Conservation (phyloP, 2,888 invertebrate species). For the Patella depressa region DNA sequence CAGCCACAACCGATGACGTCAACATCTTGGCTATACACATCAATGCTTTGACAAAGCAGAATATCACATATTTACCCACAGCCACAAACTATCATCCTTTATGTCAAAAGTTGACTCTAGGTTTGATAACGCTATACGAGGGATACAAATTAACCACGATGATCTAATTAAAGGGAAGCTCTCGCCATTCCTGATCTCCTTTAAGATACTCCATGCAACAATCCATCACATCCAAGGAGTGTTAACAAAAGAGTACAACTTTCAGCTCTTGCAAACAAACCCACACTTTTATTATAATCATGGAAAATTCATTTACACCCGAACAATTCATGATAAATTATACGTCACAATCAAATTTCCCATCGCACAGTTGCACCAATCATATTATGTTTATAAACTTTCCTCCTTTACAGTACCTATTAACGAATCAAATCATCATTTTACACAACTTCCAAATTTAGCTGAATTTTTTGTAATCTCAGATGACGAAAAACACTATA, state of each 20-base stretch:
- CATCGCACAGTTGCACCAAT: background rate
- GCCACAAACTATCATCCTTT: background rate
- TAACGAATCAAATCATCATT: background rate
- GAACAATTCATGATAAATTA: background rate
- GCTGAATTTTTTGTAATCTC: background rate
- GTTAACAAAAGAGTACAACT: background rate
- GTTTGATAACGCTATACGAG: background rate
- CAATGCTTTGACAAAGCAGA: conserved; percentile 2
- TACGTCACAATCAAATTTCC: background rate
- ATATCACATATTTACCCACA: background rate
- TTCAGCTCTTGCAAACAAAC: background rate
- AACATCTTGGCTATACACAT: background rate
- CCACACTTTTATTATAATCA: background rate
- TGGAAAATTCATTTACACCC: background rate
- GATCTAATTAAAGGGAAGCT: background rate
- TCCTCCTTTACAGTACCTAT: background rate
- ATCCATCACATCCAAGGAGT: background rate
- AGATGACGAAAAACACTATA: background rate
- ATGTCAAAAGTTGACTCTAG: background rate
- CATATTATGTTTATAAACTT: background rate
- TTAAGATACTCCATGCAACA: background rate
- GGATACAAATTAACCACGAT: background rate
- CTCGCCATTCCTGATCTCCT: background rate
- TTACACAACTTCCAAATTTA: background rate
- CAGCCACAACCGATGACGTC: conserved; percentile 8